Evolutionary conservation across 2,113 vertebrate species (phyloP).

Genomic region (Zosterops pallidus): DNA sequence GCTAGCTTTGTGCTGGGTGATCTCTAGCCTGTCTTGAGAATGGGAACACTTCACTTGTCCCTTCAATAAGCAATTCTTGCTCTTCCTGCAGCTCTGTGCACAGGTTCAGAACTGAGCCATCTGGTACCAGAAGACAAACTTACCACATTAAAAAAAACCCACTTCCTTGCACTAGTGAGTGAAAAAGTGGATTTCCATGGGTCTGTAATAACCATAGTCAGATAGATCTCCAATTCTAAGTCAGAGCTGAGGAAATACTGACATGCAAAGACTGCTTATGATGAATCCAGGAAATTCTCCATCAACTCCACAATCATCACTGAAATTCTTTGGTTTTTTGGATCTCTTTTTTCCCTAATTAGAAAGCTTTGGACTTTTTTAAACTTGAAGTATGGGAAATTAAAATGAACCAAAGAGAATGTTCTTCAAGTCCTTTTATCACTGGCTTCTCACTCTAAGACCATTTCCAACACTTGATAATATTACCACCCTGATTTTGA

Average conservation of each 20-base stretch:
- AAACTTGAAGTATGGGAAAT: background rate
- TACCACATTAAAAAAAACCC: background rate
- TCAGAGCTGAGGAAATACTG: background rate
- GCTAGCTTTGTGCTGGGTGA: background rate
- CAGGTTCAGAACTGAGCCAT: background rate
- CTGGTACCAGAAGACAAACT: background rate
- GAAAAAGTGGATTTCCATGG: background rate
- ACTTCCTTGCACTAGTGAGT: background rate
- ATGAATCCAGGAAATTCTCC: background rate
- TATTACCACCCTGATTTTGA: background rate
- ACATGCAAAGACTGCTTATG: background rate
- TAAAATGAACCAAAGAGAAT: background rate
- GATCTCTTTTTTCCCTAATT: background rate
- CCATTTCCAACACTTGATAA: background rate
- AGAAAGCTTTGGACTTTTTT: background rate
- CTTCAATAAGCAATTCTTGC: background rate
- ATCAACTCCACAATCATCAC: background rate
- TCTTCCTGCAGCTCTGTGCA: background rate
- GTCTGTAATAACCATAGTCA: background rate
- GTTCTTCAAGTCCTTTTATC: background rate
- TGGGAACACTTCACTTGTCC: background rate
- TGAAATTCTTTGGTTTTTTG: background rate
- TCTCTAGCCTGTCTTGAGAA: background rate
- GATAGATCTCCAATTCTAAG: background rate
- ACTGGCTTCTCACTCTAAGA: background rate